These are phyloP conservation scores for Drosophila grimshawi DNA, from an alignment of 1,140 invertebrate genomes.

Conservation along the genomic window DNA sequence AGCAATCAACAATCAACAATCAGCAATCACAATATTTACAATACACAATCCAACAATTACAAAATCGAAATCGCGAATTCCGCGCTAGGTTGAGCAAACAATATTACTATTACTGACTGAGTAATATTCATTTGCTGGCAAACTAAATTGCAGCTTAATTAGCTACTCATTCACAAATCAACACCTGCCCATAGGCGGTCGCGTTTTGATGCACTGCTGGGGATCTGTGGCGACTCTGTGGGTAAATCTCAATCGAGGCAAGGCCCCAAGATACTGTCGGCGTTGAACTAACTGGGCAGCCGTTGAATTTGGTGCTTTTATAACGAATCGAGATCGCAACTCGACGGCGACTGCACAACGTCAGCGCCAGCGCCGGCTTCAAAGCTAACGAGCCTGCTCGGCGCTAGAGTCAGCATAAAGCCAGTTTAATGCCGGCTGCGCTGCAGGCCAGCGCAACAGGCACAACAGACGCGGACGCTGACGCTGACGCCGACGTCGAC, in stretches of 20 bases:
- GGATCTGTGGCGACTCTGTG: constrained; percentile 25
- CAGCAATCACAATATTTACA: constrained; percentile 46
- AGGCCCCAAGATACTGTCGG: constrained; percentile 65
- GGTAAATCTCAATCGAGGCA: constrained; percentile 50
- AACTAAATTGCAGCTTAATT: constrained; percentile 66
- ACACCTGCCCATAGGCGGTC: constrained; percentile 55
- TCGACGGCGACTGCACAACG: constrained; percentile 22
- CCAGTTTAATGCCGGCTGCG: constrained; percentile 32
- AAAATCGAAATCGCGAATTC: constrained; percentile 63
- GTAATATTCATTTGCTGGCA: constrained; percentile 44
- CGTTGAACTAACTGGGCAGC: constrained; percentile 70
- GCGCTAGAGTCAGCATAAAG: constrained; percentile 31
- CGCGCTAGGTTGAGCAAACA: constrained; percentile 61
- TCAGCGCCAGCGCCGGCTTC: constrained; percentile 3
- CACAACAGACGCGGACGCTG: not conserved
- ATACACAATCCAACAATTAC: constrained; percentile 50
- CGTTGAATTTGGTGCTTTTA: constrained; percentile 72
- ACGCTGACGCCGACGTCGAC: constrained; percentile 14
- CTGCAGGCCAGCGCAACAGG: constrained; percentile 13
- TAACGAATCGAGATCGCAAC: constrained; percentile 58
- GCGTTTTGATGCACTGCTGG: constrained; percentile 35
- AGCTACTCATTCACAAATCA: constrained; percentile 50
- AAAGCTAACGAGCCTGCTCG: constrained; percentile 15
- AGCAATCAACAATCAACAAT: constrained; percentile 10
- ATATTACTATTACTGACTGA: constrained; percentile 53